Evolutionary conservation across 2,888 invertebrate genomes (phyloP), one percentile per base, ranked within the genome.

Genomic region (Biston stratarius): DNA sequence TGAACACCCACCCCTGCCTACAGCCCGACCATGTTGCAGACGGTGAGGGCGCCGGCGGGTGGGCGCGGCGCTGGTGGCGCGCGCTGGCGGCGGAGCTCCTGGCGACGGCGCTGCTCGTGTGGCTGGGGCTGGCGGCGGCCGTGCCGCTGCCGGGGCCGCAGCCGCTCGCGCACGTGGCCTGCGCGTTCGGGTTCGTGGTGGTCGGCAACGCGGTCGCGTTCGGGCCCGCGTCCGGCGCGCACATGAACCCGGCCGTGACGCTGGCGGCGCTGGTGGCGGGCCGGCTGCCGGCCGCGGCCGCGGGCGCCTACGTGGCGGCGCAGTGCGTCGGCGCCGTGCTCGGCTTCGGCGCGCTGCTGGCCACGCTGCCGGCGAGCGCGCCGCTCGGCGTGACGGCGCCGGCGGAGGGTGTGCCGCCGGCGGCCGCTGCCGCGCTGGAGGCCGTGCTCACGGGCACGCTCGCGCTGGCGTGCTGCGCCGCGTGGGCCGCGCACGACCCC

Each of bases 171-270:
- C 79, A 65, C 81, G 83, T 87, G 45, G 92, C 92, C 64, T 76
- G 87, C 71, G 87, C 84, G 24, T 93, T 93, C 84, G 93, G 91
- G 67, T 83, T 82, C 82, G 78, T 89, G 45, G 88, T 93, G 72
- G 69, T 84, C 24, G 84, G 81, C 48, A 83, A 83, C 78, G 83
- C 80, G 63, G 77, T 84, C 74, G 88, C 83, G 64, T 96, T 97
- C 80, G 97, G 96, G 5, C 96, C 96, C 75, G 93, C 96, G 49
- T 97, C 97, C 12, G 97, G 96, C 58, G 96, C 96, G 24, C 97
- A 97, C 88, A 87, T 97, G 79, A 97, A 97, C 92, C 97, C 97
- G 0, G 95, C 96, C 5, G 96, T 97, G 14, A 96, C 97, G 12
- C 89, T 96, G 36, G 96, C 96, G 6, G 95, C 95, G 44, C 80